A percentile compares a stretch with the other conserved stretches of the same genome.
These are phyloP conservation scores for Grammomys surdaster DNA, from an alignment of 2,113 vertebrate species.

Conservation along the genomic window DNA sequence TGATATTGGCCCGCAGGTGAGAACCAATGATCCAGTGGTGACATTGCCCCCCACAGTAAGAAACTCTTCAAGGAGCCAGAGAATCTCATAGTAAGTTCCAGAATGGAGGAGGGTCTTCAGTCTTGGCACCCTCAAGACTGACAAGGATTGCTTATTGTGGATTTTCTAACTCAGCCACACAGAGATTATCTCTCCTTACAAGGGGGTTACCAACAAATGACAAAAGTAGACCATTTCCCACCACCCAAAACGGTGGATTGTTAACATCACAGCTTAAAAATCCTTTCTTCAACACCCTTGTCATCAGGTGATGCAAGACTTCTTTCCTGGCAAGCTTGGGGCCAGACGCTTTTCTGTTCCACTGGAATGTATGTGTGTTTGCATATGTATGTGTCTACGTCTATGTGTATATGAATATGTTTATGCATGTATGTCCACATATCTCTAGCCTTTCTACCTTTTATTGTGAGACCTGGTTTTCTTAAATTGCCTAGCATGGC, in stretches of 20 bases:
- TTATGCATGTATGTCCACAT: neutral
- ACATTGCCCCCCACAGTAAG: neutral
- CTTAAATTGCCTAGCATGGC: neutral
- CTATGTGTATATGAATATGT: neutral
- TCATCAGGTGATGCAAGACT: neutral
- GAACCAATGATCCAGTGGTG: neutral
- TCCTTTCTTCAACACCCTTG: neutral
- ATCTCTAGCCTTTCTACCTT: neutral
- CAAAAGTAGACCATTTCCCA: neutral
- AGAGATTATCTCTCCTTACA: neutral
- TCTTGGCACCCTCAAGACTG: neutral
- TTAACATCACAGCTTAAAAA: neutral
- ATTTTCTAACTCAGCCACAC: constrained; percentile 13
- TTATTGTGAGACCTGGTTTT: neutral
- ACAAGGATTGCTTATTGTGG: neutral
- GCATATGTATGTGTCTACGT: too few species aligned
- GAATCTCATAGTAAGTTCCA: neutral
- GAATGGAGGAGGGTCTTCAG: neutral
- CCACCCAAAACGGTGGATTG: neutral
- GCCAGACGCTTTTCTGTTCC: neutral
- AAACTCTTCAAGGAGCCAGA: constrained; percentile 1
- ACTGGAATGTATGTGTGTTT: neutral
- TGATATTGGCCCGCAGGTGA: neutral
- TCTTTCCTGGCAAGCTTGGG: neutral
- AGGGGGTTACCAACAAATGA: neutral